These are phyloP conservation scores for Athetis lepigone DNA, from an alignment of 2,888 invertebrate genomes.

Conservation along the genomic window DNA sequence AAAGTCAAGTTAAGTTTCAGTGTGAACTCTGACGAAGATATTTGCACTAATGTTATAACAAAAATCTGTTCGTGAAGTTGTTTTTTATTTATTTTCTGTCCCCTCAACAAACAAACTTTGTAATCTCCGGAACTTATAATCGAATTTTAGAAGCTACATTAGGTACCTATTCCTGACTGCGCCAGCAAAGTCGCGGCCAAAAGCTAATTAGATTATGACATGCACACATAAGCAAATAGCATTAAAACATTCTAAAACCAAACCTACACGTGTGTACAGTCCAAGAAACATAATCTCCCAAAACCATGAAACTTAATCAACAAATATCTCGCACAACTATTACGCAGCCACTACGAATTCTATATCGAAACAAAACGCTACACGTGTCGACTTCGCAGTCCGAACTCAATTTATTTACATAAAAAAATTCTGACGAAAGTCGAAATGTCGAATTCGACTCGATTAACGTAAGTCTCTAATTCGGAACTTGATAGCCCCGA, in stretches of 20 bases:
- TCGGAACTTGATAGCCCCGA: constrained; percentile 49
- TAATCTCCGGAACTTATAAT: no score
- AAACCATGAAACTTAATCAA: constrained; percentile 3
- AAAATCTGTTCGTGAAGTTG: no score
- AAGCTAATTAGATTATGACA: no score
- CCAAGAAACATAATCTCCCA: no score
- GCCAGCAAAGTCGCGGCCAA: no score
- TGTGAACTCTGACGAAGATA: no score
- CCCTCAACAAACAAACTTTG: no score
- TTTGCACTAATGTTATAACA: no score
- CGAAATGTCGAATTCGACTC: constrained; percentile 40
- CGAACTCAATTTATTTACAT: constrained; percentile 44
- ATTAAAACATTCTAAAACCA: not conserved
- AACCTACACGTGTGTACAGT: constrained; percentile 1
- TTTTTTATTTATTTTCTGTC: not conserved
- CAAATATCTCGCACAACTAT: constrained; percentile 6
- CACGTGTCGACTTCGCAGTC: constrained; percentile 33
- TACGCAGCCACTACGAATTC: constrained; percentile 9
- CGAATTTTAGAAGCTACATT: no score
- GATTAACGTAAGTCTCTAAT: constrained; percentile 44
- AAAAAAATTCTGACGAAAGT: constrained; percentile 38
- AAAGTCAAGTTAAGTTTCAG: no score
- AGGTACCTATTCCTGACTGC: no score
- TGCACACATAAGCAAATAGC: no score
- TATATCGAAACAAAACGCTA: constrained; percentile 35